Evolutionary conservation across 1,140 invertebrate species (phyloP), one percentile per base, ranked within the genome.

Genomic region (Drosophila chauvacae): DNA sequence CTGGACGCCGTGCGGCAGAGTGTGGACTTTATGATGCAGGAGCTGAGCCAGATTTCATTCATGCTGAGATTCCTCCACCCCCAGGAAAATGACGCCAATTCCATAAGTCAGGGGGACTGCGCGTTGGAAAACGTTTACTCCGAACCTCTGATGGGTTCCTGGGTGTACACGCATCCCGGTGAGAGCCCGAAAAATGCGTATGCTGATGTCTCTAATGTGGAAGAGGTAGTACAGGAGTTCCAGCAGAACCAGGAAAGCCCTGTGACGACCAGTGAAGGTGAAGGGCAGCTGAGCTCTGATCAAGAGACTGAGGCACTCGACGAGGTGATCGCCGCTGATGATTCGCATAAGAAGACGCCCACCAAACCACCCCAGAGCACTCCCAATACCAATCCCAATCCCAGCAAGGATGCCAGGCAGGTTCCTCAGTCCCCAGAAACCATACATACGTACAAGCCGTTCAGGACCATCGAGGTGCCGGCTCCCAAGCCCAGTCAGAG

Each of bases 391-490:
- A 9, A 14, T 26, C 6, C 14, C 37, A 20, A 9, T 5, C 18
- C 61, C 26, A 13, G 16, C 1, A 39, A 1, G 3, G 23, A 16
- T 16, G 37, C 9, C 16, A 30, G 11, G 1, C 53, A n/a, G 26
- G n/a, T 16, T 0, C 7, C 14, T n/a, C 18, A 37, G 7, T n/a
- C 37, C 6, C 23, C 26, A 9, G 62, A 77, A 28, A 4, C 16
- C 3, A 57, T 80, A 14, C 53, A 50, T 10, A 28, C 35, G 2
- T 76, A 81, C 13, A 70, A 26, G 4, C 78, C 78, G 9, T 81
- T 81, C 10, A 57, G 10, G 37, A 77, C 56, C 7, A 76, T 81
- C 14, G 48, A 76, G 14, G 64, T 80, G 7, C 78, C 77, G 2
- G 13, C 0, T 2, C 10, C 30, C 0, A 7, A 47, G 47, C 23